These are phyloP conservation scores for Hypotaenidia philippensis DNA, from an alignment of 2,797 vertebrate genomes.

Conservation along the genomic window DNA sequence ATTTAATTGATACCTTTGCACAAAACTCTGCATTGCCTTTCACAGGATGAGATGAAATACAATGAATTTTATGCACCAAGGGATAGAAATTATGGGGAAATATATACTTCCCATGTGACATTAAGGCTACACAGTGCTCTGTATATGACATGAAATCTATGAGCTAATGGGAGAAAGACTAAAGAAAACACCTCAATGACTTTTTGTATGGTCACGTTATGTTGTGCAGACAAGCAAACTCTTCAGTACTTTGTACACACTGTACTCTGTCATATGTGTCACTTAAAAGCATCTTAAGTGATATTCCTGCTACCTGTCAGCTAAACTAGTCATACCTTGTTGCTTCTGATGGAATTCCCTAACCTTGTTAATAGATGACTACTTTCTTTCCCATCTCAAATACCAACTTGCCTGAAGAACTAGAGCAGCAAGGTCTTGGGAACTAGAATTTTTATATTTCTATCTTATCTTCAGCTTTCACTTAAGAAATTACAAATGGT, in stretches of 20 bases:
- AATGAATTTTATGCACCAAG: background rate
- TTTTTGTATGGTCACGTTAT: background rate
- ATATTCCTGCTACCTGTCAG: background rate
- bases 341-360: background rate
- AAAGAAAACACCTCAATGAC: background rate
- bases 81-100: background rate
- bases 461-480: background rate
- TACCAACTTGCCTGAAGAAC: background rate
- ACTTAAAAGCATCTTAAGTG: background rate
- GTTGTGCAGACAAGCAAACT: background rate
- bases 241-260: background rate
- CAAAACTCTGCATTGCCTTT: background rate
- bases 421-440: background rate
- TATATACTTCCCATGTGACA: background rate
- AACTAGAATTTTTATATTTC: background rate
- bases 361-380: background rate
- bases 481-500: background rate
- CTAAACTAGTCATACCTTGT: background rate
- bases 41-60: background rate
- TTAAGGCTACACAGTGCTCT: background rate
- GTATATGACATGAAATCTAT: background rate
- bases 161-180: background rate
- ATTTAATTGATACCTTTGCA: background rate
- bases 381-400: background rate
- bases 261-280: background rate